Percentiles rank a stretch among this genome's conserved stretches.
These are phyloP conservation scores for Frankliniella intonsa DNA, from an alignment of 2,888 invertebrate species.

Conservation along the genomic window DNA sequence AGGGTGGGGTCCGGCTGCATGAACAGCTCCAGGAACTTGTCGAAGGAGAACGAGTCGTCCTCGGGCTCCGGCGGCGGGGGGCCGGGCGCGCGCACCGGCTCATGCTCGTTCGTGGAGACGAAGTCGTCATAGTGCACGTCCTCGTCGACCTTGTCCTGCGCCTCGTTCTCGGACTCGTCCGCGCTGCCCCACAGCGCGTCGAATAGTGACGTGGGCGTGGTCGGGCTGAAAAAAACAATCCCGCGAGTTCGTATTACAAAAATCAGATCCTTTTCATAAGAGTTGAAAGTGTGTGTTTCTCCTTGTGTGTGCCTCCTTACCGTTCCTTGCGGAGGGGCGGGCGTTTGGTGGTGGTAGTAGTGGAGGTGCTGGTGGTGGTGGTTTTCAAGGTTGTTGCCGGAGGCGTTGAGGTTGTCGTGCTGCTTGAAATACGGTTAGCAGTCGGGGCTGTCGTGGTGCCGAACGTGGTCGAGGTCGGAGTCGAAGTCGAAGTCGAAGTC, in stretches of 20 bases:
- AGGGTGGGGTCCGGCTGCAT: slow-evolving; percentile 1
- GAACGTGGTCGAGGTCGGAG: slow-evolving; percentile 25
- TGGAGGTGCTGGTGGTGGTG: slow-evolving; percentile 6
- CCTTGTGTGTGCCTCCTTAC: neutral
- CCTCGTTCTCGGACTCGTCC: slow-evolving; percentile 23
- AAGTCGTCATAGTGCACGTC: slow-evolving; percentile 12
- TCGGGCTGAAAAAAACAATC: neutral
- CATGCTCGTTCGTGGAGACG: neutral
- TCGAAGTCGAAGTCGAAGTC: slow-evolving; percentile 33
- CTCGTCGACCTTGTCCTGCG: slow-evolving; percentile 8
- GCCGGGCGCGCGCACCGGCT: neutral
- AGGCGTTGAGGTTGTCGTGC: slow-evolving; percentile 22
- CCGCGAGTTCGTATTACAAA: neutral
- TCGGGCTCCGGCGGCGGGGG: neutral
- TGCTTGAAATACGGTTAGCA: neutral
- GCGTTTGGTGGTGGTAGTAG: neutral
- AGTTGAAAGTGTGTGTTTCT: neutral
- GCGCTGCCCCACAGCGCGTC: neutral
- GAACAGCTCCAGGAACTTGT: slow-evolving; percentile 11
- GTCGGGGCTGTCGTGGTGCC: slow-evolving; percentile 13
- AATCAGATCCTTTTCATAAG: neutral
- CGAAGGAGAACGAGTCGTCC: slow-evolving; percentile 7
- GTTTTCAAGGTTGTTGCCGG: slow-evolving; percentile 1
- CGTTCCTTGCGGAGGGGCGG: neutral
- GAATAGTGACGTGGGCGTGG: neutral